phyloP scores from a whole-genome alignment of 64 coral and sea anemone genomes.

The Montipora cactus region DNA sequence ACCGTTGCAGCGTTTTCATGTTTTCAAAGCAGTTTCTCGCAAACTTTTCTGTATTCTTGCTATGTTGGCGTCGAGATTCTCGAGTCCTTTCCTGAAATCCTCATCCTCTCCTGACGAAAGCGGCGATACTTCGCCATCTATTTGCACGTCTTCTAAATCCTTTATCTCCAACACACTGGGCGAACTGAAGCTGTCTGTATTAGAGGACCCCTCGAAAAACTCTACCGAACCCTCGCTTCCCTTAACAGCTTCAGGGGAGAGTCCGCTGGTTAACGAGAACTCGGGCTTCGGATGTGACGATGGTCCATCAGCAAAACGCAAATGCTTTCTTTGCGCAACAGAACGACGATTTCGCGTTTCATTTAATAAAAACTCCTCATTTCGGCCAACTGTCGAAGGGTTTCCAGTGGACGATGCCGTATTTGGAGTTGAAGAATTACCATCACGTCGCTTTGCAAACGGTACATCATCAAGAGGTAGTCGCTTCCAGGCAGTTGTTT shows the following conservation, averaged over 20 bases:
- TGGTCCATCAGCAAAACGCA: conserved; percentile 10
- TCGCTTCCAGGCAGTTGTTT: background rate
- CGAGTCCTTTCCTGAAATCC: conserved; percentile 61
- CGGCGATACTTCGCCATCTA: conserved; percentile 50
- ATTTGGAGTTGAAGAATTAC: background rate
- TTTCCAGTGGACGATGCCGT: background rate
- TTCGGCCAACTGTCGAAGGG: background rate
- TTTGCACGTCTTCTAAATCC: conserved; percentile 12
- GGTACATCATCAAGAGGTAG: background rate
- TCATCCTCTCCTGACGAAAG: conserved; percentile 70
- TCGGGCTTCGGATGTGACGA: background rate
- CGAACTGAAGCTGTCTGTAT: background rate
- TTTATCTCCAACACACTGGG: background rate
- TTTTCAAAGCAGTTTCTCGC: conserved; percentile 60
- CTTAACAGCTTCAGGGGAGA: background rate
- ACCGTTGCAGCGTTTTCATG: background rate
- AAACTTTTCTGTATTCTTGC: conserved; percentile 78
- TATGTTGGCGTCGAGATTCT: conserved; percentile 69
- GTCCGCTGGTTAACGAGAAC: background rate
- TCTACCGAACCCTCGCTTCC: background rate
- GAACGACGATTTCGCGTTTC: background rate
- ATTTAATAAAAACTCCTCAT: background rate
- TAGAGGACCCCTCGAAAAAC: background rate
- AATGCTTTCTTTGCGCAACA: background rate
- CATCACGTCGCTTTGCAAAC: background rate